phyloP scores from a whole-genome alignment of 2,888 invertebrate species.

The Onchidella celtica region DNA sequence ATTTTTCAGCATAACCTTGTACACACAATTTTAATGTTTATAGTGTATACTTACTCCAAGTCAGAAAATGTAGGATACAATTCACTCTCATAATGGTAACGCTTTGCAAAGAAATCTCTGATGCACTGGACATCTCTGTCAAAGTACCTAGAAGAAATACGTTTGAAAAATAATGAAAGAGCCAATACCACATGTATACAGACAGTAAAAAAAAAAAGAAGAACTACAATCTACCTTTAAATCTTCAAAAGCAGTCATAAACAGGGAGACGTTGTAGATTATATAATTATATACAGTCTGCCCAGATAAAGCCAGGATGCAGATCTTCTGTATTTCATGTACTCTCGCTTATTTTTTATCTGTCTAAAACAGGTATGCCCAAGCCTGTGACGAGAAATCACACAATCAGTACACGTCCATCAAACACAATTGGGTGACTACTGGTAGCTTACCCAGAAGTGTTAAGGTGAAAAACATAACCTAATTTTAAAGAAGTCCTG shows the following conservation, averaged over 20 bases:
- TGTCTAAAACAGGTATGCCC: conserved; percentile 98
- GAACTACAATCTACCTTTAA: background rate
- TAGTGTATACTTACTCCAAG: conserved; percentile 73
- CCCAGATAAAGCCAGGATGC: conserved; percentile 98
- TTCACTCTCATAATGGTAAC: conserved; percentile 94
- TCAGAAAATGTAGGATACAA: conserved; percentile 80
- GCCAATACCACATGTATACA: background rate
- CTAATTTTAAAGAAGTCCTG: too few species aligned
- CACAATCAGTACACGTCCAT: background rate
- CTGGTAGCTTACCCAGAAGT: too few species aligned
- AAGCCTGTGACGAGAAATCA: conserved; percentile 82
- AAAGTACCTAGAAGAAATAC: conserved; percentile 91
- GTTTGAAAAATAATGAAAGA: conserved; percentile 14
- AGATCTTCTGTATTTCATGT: conserved; percentile 93
- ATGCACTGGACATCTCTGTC: conserved; percentile 97
- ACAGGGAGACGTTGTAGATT: conserved; percentile 89
- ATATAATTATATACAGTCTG: conserved; percentile 96
- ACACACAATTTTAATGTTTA: too few species aligned
- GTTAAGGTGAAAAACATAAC: too few species aligned
- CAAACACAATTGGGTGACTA: too few species aligned
- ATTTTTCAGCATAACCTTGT: too few species aligned
- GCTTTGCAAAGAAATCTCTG: conserved; percentile 92
- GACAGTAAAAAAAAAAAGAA: background rate
- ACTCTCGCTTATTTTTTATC: conserved; percentile 96
- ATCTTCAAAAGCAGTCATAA: background rate